Base-by-base conservation (phyloP, 2,888 invertebrate genomes). In the Cantharis flavilabris region DNA sequence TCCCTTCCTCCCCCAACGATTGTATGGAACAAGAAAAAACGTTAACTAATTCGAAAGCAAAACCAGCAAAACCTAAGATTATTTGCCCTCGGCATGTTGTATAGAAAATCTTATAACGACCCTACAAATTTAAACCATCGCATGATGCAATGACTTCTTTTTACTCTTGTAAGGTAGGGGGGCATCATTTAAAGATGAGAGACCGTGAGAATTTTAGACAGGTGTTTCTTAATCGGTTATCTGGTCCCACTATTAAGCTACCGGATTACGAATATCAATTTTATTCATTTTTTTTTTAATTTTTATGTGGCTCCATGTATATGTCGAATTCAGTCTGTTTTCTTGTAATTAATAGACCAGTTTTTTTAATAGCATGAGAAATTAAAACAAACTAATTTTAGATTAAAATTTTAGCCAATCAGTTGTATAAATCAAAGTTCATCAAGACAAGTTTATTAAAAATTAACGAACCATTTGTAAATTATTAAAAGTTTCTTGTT, bases 151-250 rank as follows among this genome's bases (percentile, higher is more conserved):
- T 70, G 74, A 76, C 75, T 72, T 73, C 73, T 78, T 78, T 78
- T 78, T 72, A 71, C 73, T 78, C 23, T 62, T 67, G 3, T 64
- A 67, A 73, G 69, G 71, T 76, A 76, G 65, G 78, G 76, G 75
- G 77, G 77, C 77, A 76, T 77, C 76, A 75, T 77, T 77, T 81
- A 80, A 81, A 82, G 80, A 82, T 81, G 82, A 82, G 81, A 79
- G 83, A 86, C 86, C 86, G 86, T 86, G 87, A 86, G 87, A 87
- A 87, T 83, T 82, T 73, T 80, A 83, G 85, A 86, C 87, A 87
- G 87, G 87, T 87, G 87, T 86, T 85, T 85, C 82, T 82, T 83
- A 84, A 85, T 86, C 86, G 84, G 85, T 85, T 85, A 86, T 86
- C 84, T 81, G 83, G 82, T 82, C 82, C 83, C 83, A 83, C 86